These are phyloP conservation scores for Chaitophorus viminalis DNA, from an alignment of 2,888 invertebrate genomes.

Conservation along the genomic window DNA sequence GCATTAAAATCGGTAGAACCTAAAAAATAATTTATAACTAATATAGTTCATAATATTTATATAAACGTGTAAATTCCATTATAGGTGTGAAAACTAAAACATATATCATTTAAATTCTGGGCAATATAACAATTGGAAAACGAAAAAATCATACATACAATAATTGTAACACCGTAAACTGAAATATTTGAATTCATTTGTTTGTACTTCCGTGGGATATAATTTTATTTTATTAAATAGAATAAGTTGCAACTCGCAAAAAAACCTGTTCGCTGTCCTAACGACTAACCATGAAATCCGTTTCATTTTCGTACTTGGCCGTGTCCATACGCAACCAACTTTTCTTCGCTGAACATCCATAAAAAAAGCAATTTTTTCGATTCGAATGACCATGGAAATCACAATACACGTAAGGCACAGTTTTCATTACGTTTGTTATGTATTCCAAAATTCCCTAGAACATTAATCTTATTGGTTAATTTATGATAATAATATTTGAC, in stretches of 20 bases:
- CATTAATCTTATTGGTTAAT: background rate
- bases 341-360: constrained; percentile 79
- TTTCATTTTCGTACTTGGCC: constrained; percentile 71
- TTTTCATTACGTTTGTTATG: constrained; percentile 72
- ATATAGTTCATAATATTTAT: too few relatives aligned
- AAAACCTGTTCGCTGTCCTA: background rate
- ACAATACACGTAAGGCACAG: constrained; percentile 75
- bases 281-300: constrained; percentile 72
- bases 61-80: too few relatives aligned
- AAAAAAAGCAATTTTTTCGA: constrained; percentile 85
- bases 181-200: too few relatives aligned
- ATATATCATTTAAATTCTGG: too few relatives aligned
- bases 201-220: too few relatives aligned
- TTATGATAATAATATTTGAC: background rate
- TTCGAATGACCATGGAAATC: constrained; percentile 87
- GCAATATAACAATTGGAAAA: too few relatives aligned
- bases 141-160: too few relatives aligned
- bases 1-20: constrained; percentile 79
- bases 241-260: too few relatives aligned
- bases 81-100: too few relatives aligned
- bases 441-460: constrained; percentile 74
- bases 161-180: too few relatives aligned
- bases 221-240: too few relatives aligned
- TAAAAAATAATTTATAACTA: constrained; percentile 66
- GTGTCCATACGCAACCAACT: constrained; percentile 76